Percentiles rank a stretch among this genome's conserved stretches.
These are phyloP conservation scores for Cataglyphis rosenhaueri DNA, from an alignment of 2,888 invertebrate genomes.

Conservation along the genomic window DNA sequence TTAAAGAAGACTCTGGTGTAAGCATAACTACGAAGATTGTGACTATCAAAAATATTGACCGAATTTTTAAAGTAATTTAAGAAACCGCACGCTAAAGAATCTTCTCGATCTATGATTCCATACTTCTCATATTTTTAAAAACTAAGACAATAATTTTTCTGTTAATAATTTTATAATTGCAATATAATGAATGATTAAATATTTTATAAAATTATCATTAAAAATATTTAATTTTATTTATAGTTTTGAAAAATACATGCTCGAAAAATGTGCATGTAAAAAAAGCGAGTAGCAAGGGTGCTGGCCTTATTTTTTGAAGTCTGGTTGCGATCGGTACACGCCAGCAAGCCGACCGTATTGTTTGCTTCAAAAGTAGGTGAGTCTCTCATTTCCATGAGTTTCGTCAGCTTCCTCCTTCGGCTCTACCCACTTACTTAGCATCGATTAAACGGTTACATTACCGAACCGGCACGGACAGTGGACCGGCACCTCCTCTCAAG, in stretches of 20 bases:
- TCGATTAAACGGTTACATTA: slow-evolving; percentile 74
- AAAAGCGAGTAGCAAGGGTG: neutral
- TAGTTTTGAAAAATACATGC: neutral
- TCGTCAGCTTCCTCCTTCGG: slow-evolving; percentile 72
- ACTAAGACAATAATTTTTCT: neutral
- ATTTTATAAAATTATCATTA: neutral
- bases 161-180: neutral
- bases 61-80: neutral
- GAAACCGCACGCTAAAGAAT: neutral
- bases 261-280: neutral
- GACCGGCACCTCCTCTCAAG: slow-evolving; percentile 52
- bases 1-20: neutral
- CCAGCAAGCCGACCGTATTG: slow-evolving; percentile 58
- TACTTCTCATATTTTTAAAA: neutral
- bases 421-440: slow-evolving; percentile 64
- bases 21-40: neutral
- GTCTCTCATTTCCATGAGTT: slow-evolving; percentile 71
- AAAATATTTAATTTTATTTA: neutral
- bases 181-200: neutral
- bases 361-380: slow-evolving; percentile 61
- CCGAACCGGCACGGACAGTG: slow-evolving; percentile 54
- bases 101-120: neutral
- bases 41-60: neutral
- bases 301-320: slow-evolving; percentile 27
- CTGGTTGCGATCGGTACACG: slow-evolving; percentile 19